A percentile compares a stretch with the other conserved stretches of the same genome.
Conservation (phyloP, 1,140 invertebrate genomes). For the Meloidogyne hapla region DNA sequence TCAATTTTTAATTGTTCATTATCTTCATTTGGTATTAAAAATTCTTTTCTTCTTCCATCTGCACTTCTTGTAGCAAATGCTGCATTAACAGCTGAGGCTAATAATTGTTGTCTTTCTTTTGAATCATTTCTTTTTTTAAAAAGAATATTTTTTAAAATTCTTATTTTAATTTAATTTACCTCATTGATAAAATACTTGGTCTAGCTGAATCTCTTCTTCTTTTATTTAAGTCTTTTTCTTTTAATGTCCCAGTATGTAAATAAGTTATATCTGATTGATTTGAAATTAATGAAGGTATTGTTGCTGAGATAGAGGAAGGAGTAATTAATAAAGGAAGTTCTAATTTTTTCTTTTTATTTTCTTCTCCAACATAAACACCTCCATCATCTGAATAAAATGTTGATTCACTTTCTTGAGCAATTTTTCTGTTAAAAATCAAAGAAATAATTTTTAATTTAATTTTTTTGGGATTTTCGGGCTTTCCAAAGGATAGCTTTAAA, state of each 20-base stretch:
- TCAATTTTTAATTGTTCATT: constrained; percentile 2
- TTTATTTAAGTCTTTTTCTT: neutral
- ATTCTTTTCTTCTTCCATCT: constrained; percentile 7
- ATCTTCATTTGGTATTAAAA: constrained; percentile 7
- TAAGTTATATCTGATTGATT: neutral
- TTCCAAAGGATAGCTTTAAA: too few species aligned
- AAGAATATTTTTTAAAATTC: neutral
- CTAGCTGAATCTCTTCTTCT: neutral
- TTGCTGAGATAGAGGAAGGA: neutral
- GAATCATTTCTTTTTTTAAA: constrained; percentile 16
- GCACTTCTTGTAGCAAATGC: constrained; percentile 15
- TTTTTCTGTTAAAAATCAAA: neutral
- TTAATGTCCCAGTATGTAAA: neutral
- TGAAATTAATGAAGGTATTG: neutral
- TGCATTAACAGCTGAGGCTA: constrained; percentile 11
- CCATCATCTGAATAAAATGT: constrained; percentile 6
- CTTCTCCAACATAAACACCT: constrained; percentile 7
- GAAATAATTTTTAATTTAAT: neutral
- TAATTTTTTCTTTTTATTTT: neutral
- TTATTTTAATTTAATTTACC: neutral
- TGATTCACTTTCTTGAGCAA: neutral
- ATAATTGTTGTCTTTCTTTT: constrained; percentile 24
- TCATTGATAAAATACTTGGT: neutral
- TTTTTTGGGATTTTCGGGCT: too few species aligned
- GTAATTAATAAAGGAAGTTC: constrained; percentile 1